A percentile compares a stretch with the other conserved stretches of the same genome.
phyloP scores from a whole-genome alignment of 2,888 invertebrate genomes.

The Heliconius erato region DNA sequence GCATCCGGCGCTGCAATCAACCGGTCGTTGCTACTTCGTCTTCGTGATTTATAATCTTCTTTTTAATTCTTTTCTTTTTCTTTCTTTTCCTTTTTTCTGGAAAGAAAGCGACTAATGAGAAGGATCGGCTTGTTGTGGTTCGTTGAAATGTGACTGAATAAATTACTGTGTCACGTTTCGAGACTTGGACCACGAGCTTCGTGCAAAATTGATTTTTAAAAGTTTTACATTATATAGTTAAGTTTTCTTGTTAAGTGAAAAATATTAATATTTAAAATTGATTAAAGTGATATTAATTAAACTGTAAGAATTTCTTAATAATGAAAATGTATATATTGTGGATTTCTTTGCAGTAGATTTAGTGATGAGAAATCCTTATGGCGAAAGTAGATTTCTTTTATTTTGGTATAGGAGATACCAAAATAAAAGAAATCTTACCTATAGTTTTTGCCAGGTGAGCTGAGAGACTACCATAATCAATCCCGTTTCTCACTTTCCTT shows the following conservation, averaged over 20 bases:
- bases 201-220: not conserved
- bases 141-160: slow-evolving; percentile 53
- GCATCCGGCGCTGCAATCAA: slow-evolving; percentile 76
- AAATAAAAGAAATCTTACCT: too few species aligned
- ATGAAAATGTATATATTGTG: too few species aligned
- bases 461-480: not conserved
- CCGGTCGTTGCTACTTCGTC: slow-evolving; percentile 76
- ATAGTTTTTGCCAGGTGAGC: not conserved
- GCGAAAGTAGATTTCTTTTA: too few species aligned
- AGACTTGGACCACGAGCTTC: not conserved
- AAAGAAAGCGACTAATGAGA: slow-evolving; percentile 61
- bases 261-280: not conserved
- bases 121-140: slow-evolving; percentile 61
- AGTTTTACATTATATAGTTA: not conserved
- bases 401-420: too few species aligned
- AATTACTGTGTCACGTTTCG: slow-evolving; percentile 13
- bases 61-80: slow-evolving; percentile 40
- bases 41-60: slow-evolving; percentile 53
- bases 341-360: too few species aligned
- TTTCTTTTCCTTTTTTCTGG: slow-evolving; percentile 20
- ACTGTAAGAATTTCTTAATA: too few species aligned
- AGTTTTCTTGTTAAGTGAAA: not conserved
- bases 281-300: too few species aligned
- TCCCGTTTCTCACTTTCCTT: not conserved
- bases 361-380: too few species aligned